Percentiles rank a stretch among this genome's conserved stretches.
phyloP scores from a whole-genome alignment of 2,113 vertebrate genomes.

The Donacobius atricapilla region DNA sequence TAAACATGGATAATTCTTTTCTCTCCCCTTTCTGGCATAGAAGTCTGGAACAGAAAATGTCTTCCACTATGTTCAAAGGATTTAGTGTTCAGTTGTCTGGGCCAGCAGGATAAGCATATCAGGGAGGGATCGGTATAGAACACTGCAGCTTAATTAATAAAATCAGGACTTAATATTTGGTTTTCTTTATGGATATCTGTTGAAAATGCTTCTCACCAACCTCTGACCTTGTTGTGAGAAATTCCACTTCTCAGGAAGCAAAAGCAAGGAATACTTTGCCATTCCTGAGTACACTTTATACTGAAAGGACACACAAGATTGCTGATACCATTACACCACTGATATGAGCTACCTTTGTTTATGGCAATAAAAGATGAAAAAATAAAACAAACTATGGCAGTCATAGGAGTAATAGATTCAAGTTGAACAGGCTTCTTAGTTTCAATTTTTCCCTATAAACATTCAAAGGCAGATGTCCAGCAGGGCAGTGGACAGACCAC shows the following conservation, averaged over 20 bases:
- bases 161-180: neutral
- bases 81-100: neutral
- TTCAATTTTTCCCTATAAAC: neutral
- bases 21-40: neutral
- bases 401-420: neutral
- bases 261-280: neutral
- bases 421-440: neutral
- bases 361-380: neutral
- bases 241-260: neutral
- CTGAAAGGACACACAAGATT: neutral
- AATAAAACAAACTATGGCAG: neutral
- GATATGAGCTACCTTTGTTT: neutral
- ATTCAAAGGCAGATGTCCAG: neutral
- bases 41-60: neutral
- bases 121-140: neutral
- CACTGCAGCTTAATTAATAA: neutral
- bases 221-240: neutral
- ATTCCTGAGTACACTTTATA: neutral
- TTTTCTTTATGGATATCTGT: neutral
- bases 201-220: neutral
- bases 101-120: neutral
- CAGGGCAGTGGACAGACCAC: neutral
- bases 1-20: neutral
- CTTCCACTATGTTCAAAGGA: neutral
- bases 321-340: neutral